Evolutionary conservation across 2,888 invertebrate species (phyloP), one percentile per base, ranked within the genome.

Genomic region (Ochropacha duplaris): DNA sequence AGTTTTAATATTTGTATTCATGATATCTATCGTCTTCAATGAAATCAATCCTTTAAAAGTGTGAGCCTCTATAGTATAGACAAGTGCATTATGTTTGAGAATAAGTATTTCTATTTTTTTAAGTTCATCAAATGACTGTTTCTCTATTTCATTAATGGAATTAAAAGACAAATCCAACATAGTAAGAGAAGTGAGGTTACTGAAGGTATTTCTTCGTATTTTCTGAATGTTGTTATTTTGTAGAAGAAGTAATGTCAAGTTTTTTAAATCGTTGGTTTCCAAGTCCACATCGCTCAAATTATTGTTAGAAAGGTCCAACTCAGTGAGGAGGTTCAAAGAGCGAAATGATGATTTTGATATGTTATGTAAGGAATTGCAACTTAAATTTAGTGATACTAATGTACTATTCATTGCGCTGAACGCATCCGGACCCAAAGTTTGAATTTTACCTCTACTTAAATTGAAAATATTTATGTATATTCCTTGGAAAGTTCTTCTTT

Each of bases 81-180:
- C 16, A n/a, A 68, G 49, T 8, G 34, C 36, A 50, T 65, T 68
- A 12, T 65, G 44, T 49, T 57, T 58, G 12, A 68, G 28, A 50
- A 61, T 49, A 22, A 68, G 57, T 1, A 54, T 31, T 55, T 60
- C 34, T 50, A 68, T 57, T 14, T 54, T 24, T 2, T 49, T n/a
- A 3, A 65, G 44, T 12, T 57, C 55, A 31, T 60, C 34, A 28
- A 67, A 67, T n/a, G 67, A 59, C 11, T 56, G 31, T 12, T 14
- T 9, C 19, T 66, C 64, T 26, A 66, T 57, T 6, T 57, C 60
- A 8, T 16, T 50, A 36, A 59, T 58, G 44, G 50, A 22, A 57
- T 65, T 65, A 24, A 54, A 31, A 12, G 60, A 59, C 11, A 65
- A 28, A 44, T 61, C 57, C 9, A 65, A 9, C 50, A 19, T 22